Evolutionary conservation across 2,797 vertebrate species (phyloP).

Genomic region (Chiroxiphia lanceolata): DNA sequence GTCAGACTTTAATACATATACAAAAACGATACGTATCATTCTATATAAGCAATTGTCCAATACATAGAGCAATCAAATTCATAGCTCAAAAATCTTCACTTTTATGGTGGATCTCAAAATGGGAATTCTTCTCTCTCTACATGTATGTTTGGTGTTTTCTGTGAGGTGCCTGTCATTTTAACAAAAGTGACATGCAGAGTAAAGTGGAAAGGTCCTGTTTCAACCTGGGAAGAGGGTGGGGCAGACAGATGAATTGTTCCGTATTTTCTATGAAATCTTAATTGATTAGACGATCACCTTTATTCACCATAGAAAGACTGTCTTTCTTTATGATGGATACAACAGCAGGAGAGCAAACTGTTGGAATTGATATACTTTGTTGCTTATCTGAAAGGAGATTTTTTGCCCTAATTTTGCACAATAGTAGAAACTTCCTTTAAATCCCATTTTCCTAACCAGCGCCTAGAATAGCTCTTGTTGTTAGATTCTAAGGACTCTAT

Average conservation of each 20-base stretch:
- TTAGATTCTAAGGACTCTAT: constrained; percentile 74
- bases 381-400: constrained; percentile 73
- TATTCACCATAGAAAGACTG: constrained; percentile 61
- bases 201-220: constrained; percentile 70
- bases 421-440: constrained; percentile 75
- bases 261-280: constrained; percentile 69
- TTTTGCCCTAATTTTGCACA: constrained; percentile 76
- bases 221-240: constrained; percentile 67
- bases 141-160: constrained; percentile 62
- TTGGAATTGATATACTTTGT: constrained; percentile 74
- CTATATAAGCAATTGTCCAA: neutral
- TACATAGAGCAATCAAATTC: constrained; percentile 9
- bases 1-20: neutral
- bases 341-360: constrained; percentile 75
- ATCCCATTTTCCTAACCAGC: constrained; percentile 74
- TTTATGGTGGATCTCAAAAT: constrained; percentile 36
- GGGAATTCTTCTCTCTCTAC: constrained; percentile 50
- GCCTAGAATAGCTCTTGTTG: constrained; percentile 74
- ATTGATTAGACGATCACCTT: constrained; percentile 75
- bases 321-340: constrained; percentile 71
- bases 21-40: neutral
- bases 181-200: constrained; percentile 68
- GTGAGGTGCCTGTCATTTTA: constrained; percentile 63
- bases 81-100: constrained; percentile 27
- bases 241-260: constrained; percentile 69